These are phyloP conservation scores for Hylyphantes graminicola DNA, from an alignment of 1,140 invertebrate species.

Conservation along the genomic window DNA sequence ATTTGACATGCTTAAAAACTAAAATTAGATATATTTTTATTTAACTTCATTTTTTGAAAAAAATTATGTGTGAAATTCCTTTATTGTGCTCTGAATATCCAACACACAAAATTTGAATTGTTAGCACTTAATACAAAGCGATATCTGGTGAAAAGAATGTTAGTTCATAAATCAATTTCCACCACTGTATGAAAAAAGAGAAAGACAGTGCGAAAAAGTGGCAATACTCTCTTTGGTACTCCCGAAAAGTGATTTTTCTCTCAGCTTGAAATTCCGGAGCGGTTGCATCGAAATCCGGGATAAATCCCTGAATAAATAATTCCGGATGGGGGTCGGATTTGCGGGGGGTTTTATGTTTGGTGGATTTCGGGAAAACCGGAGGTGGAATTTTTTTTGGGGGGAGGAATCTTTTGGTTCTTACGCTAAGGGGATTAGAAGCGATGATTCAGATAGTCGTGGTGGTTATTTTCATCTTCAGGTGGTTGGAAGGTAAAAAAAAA, in stretches of 20 bases:
- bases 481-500: background rate
- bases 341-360: slow-evolving; percentile 51
- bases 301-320: slow-evolving; percentile 59
- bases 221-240: slow-evolving; percentile 12
- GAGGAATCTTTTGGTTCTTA: slow-evolving; percentile 1
- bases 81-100: no score
- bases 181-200: no score
- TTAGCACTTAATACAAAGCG: no score
- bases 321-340: slow-evolving; percentile 53
- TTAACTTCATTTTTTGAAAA: no score
- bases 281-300: slow-evolving; percentile 40
- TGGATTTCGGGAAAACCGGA: slow-evolving; percentile 29
- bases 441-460: slow-evolving; percentile 12
- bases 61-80: no score
- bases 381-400: slow-evolving; percentile 2
- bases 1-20: no score
- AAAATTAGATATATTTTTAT: no score
- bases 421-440: slow-evolving; percentile 12
- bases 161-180: no score
- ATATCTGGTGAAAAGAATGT: no score
- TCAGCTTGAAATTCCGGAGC: slow-evolving; percentile 58
- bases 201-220: background rate
- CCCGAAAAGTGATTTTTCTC: slow-evolving; percentile 55
- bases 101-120: no score
- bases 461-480: slow-evolving; percentile 36